Percentiles rank a stretch among this genome's conserved stretches.
Conservation (phyloP, 2,888 invertebrate species). For the Cerastis leucographa region DNA sequence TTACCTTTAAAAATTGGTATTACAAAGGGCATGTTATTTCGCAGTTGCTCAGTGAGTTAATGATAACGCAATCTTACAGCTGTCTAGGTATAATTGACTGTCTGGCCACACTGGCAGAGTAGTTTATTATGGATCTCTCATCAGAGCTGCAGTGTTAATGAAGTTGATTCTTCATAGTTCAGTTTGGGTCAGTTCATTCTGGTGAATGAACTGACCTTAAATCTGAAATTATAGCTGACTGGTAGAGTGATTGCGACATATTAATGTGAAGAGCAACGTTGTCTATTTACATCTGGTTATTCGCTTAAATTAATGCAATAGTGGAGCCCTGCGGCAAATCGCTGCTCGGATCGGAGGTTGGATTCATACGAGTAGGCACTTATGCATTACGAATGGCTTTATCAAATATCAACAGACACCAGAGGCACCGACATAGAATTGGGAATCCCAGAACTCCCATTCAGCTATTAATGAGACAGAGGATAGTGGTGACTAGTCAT, state of each 20-base stretch:
- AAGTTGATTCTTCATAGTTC: constrained; percentile 51
- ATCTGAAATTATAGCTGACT: constrained; percentile 31
- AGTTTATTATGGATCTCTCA: constrained; percentile 56
- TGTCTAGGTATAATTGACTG: constrained; percentile 66
- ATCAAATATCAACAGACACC: background rate
- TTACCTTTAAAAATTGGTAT: constrained; percentile 78
- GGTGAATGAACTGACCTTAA: constrained; percentile 53
- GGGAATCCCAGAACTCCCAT: constrained; percentile 1
- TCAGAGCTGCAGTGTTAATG: constrained; percentile 42
- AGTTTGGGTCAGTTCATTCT: constrained; percentile 34
- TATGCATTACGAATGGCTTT: background rate
- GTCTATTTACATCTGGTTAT: constrained; percentile 46
- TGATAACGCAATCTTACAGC: constrained; percentile 73
- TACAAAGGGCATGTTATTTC: constrained; percentile 83
- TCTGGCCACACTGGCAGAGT: constrained; percentile 48
- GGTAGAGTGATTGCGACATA: constrained; percentile 46
- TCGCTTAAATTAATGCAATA: constrained; percentile 39
- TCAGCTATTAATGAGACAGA: background rate
- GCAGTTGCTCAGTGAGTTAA: constrained; percentile 65
- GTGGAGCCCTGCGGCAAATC: constrained; percentile 6
- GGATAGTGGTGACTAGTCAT: background rate
- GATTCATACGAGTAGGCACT: background rate
- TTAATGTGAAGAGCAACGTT: constrained; percentile 48
- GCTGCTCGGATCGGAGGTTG: constrained; percentile 4
- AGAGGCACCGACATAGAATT: background rate